Evolutionary conservation across 2,797 vertebrate genomes (phyloP), one percentile per base, ranked within the genome.

Genomic region (Selene dorsalis): DNA sequence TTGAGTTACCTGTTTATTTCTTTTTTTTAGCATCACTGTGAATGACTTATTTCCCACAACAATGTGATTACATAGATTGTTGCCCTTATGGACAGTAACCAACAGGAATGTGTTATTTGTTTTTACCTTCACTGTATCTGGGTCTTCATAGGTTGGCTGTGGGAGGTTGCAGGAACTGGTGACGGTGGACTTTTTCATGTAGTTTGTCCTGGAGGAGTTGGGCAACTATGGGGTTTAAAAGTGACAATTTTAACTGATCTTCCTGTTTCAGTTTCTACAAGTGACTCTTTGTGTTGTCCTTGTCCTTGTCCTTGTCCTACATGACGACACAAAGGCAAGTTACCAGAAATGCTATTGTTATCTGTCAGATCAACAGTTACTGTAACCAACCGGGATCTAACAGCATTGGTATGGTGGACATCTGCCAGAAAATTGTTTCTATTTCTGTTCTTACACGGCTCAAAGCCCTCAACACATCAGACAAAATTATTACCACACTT

Each of bases 101-200:
- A 35, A 35, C 32, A 35, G 32, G 7, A 35, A 35, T 35, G 32
- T 35, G 32, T 35, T 24, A 0, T 24, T 52, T 43, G 1, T 43
- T 11, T 28, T 87, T 86, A 91, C 89, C 87, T 12, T 0, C 4
- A 10, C 13, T 24, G 53, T 14, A 1, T 90, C 76, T 0, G 9
- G 72, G 20, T 89, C 90, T 66, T 87, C 64, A 0, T 78, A 81
- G 12, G 18, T 0, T 4, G 24, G 2, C 62, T 83, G 48, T 2
- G 3, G 0, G 16, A 17, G 9, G 0, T 79, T 58, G 30, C 1
- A 35, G 38, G 65, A 55, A 57, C 17, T 53, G 24, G 24, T 63
- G 17, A 16, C 1, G 4, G 2, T 3, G 9, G 80, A 11, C 26
- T 58, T 69, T 60, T 47, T 83, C 1, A 0, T 39, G 48, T 20